Conservation (phyloP, 2,113 vertebrate genomes). For the Bettongia penicillata region DNA sequence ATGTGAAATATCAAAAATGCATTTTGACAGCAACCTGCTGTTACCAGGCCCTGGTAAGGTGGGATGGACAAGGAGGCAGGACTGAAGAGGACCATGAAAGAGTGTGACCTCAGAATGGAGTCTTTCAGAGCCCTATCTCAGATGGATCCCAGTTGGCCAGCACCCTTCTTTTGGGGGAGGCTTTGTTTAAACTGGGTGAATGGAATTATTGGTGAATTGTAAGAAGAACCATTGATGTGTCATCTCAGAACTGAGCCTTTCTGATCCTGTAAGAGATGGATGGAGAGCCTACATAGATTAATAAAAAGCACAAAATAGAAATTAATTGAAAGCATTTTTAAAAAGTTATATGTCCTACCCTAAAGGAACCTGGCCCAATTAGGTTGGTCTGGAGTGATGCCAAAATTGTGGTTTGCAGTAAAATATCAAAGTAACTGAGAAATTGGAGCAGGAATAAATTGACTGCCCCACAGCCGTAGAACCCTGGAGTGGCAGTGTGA, state of each 20-base stretch:
- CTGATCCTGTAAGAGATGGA: not conserved
- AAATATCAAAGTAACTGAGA: conserved; percentile 51
- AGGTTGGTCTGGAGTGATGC: conserved; percentile 24
- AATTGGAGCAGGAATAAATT: conserved; percentile 26
- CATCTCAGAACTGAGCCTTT: not conserved
- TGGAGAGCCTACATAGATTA: not conserved
- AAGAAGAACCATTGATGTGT: not conserved
- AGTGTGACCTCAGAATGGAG: not conserved
- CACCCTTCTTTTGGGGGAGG: not conserved
- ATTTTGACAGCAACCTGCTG: not conserved
- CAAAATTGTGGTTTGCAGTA: conserved; percentile 25
- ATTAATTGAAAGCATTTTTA: not conserved
- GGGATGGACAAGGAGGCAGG: not conserved
- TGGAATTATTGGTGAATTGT: not conserved
- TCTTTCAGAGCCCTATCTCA: not conserved
- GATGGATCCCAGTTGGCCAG: not conserved
- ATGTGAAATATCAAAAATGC: not conserved
- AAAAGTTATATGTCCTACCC: not conserved
- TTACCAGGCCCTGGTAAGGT: not conserved
- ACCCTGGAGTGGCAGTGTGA: not conserved
- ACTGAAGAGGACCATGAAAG: not conserved
- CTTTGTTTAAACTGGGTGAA: not conserved
- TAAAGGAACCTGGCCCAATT: conserved; percentile 13
- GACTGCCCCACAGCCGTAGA: not conserved
- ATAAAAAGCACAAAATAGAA: not conserved